Evolutionary conservation across 2,113 vertebrate genomes (phyloP), one percentile per base, ranked within the genome.

Genomic region (Zootoca vivipara): DNA sequence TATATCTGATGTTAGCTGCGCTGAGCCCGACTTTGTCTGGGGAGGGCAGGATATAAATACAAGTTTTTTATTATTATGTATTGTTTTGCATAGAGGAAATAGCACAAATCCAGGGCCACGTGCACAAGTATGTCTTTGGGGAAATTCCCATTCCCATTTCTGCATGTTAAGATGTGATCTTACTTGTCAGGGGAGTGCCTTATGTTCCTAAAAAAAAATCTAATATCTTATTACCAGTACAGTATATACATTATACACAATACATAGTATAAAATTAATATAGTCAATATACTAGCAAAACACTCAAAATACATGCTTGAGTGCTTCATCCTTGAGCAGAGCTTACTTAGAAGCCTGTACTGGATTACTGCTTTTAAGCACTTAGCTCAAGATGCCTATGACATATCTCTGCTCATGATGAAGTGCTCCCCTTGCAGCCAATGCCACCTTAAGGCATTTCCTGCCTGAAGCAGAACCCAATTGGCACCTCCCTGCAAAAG

Each of bases 41-140:
- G 46, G 46, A 52, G 46, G 46, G 9, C 10, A 9, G 46, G 46
- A 3, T 52, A 52, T 52, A 12, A 52, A 52, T 52, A 52, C 10
- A 52, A 10, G 46, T 52, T 12, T 46, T 7, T 42, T 42, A 42
- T 42, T 46, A 46, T 46, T 10, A 46, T 28, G 89, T 87, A 90
- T 92, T 89, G 85, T 74, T 91, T 65, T 90, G 38, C 26, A 62
- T 1, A 7, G 84, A n/a, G 80, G 7, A 8, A 33, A 7, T 7
- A 24, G 33, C 33, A 58, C 70, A 69, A 90, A 67, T 52, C 89
- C 46, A 80, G 46, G 79, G 64, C 69, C 20, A 4, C 75, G 13
- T 0, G 69, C 69, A 64, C 33, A n/a, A 87, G 46, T 3, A 79
- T 24, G 82, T 20, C 86, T 91, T 87, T 67, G 58, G 87, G 42